Evolutionary conservation across 1,140 invertebrate genomes (phyloP).

Genomic region (Pomacea maculata): DNA sequence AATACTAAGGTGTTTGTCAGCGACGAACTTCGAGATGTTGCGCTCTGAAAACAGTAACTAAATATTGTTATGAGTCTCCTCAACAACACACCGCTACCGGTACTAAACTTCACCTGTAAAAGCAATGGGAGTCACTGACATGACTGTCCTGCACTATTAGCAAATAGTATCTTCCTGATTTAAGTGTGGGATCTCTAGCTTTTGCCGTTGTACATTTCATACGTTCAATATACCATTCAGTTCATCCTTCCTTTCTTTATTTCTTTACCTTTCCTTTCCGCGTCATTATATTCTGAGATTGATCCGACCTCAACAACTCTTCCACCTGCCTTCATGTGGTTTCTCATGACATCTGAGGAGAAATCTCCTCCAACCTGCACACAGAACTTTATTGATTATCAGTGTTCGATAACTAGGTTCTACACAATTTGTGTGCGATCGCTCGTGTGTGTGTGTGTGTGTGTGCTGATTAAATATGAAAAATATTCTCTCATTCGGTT

Average conservation of each 20-base stretch:
- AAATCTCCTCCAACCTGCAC: slow-evolving; percentile 54
- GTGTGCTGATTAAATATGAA: background rate
- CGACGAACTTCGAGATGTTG: too few species aligned
- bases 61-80: background rate
- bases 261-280: background rate
- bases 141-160: too few species aligned
- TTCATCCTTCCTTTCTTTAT: too few species aligned
- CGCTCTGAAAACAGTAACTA: background rate
- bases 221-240: too few species aligned
- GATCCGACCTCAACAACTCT: slow-evolving; percentile 31
- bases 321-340: slow-evolving; percentile 34
- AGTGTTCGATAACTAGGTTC: background rate
- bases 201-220: too few species aligned
- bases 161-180: too few species aligned
- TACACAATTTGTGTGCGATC: background rate
- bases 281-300: slow-evolving; percentile 24
- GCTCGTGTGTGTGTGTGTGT: background rate
- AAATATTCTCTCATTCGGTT: too few species aligned
- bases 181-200: too few species aligned
- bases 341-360: slow-evolving; percentile 18
- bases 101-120: too few species aligned
- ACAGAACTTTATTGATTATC: background rate
- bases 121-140: too few species aligned
- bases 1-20: too few species aligned
- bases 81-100: too few species aligned